Evolutionary conservation across 1,140 invertebrate species (phyloP), one percentile per base, ranked within the genome.

Genomic region (Temnothorax nylanderi): DNA sequence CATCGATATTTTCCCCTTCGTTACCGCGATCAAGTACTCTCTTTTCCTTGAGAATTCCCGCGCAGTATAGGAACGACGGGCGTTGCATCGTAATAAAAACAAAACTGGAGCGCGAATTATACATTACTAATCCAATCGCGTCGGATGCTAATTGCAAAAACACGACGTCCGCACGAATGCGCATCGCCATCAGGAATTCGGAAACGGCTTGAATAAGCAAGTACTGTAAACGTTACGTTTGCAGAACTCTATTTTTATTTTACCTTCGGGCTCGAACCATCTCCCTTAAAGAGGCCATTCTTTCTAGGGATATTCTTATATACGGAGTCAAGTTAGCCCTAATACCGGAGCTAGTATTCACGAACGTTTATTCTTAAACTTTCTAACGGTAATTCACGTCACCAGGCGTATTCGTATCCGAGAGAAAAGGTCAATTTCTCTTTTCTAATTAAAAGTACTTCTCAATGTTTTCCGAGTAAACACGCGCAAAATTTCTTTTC

Each of bases 401-500:
- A 2, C 37, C 11, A 21, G 4, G n/a, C 2, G 18, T 71, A 62
- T 13, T 26, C 41, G 11, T 34, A 34, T n/a, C 10, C 51, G 2
- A 21, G 11, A 41, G 6, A 16, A 44, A 60, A 58, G 69, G 10
- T 74, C 41, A 37, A 49, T 64, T 21, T 18, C 37, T 32, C 37
- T 32, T 62, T 75, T 49, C 41, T 60, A 72, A 82, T 82, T 60
- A 82, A 82, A 47, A 51, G 18, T 26, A 47, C 18, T 18, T 54
- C 37, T 16, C 54, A n/a, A 58, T 60, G 67, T 84, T 60, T 60
- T 74, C 41, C 32, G 2, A 26, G 21, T 72, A 44, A 60, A 58
- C 67, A 47, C 37, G 37, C 54, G 41, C 10, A 11, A 49, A 84
- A 84, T 84, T 84, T 84, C 69, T 84, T 84, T 84, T 6, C n/a